Percentiles rank a stretch among this genome's conserved stretches.
These are phyloP conservation scores for Autographa gamma DNA, from an alignment of 2,888 invertebrate species.

Conservation along the genomic window DNA sequence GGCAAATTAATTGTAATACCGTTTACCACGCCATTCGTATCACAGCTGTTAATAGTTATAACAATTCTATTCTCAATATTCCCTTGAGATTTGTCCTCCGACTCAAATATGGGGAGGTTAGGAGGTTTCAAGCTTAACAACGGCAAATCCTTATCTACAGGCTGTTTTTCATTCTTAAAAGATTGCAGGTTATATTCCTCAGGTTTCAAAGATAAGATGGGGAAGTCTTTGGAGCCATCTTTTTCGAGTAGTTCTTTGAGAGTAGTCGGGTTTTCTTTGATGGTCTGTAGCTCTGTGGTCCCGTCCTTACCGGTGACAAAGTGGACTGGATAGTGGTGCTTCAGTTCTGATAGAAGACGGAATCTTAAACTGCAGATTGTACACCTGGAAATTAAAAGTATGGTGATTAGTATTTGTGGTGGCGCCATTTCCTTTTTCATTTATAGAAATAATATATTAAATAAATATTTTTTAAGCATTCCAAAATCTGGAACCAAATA, in stretches of 20 bases:
- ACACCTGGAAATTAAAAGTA: slow-evolving; percentile 78
- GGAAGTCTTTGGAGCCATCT: slow-evolving; percentile 12
- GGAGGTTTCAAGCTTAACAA: slow-evolving; percentile 18
- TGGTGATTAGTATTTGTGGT: too few species aligned
- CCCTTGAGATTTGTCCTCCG: neutral
- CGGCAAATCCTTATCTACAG: slow-evolving; percentile 22
- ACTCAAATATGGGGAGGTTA: neutral
- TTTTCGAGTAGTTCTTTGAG: neutral
- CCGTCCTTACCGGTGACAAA: slow-evolving; percentile 68
- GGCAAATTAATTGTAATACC: slow-evolving; percentile 78
- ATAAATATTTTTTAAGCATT: too few species aligned
- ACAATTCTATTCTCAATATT: slow-evolving; percentile 66
- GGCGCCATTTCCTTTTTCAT: too few species aligned
- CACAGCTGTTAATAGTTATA: slow-evolving; percentile 73
- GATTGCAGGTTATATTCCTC: slow-evolving; percentile 23
- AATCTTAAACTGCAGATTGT: slow-evolving; percentile 80
- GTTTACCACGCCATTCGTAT: slow-evolving; percentile 73
- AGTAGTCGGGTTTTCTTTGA: slow-evolving; percentile 26
- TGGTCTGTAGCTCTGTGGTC: slow-evolving; percentile 26
- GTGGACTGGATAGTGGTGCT: slow-evolving; percentile 83
- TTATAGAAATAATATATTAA: too few species aligned
- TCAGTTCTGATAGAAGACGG: slow-evolving; percentile 79
- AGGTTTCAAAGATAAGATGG: slow-evolving; percentile 27
- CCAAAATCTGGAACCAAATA: too few species aligned
- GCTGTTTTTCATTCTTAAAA: slow-evolving; percentile 12